Base-by-base conservation (phyloP, 1,140 invertebrate genomes). In the Diorhabda elongata region DNA sequence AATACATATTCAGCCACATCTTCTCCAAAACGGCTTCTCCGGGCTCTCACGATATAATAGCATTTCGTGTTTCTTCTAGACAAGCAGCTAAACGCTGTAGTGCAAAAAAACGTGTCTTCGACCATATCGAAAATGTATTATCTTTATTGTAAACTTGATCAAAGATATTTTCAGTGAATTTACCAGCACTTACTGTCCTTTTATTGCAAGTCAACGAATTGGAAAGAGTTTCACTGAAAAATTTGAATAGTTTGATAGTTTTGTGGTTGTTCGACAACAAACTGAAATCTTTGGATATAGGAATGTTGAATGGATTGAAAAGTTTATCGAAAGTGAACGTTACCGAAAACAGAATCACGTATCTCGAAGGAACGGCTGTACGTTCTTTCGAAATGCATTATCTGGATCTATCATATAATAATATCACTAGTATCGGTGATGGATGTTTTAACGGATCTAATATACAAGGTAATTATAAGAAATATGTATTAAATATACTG, bases 121-220 rank as follows among this genome's bases (percentile, higher is more conserved):
- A 45, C 7, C 9, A 47, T 45, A 7, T 56, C 52, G 6, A n/a
- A 7, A 7, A 56, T 56, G 52, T 26, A 26, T 26, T 26, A 56
- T 56, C n/a, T 6, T 56, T 6, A 56, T 56, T 56, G 6, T 7
- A 56, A 6, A 6, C 6, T 59, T 41, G 57, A 6, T 26, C 47
- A 42, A n/a, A 45, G 26, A 8, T n/a, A 5, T 61, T 68, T 64
- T 62, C 56, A 63, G 67, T 52, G 64, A 68, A 57, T 58, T 61
- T 68, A 4, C 11, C 67, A 5, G 5, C 45, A 11, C 44, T 68
- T 8, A n/a, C 41, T 5, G 44, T 44, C 8, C 47, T 68, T 11
- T 58, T 57, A n/a, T 58, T 68, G 8, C 60, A 68, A 58, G 47
- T 62, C n/a, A 68, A 68, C 42, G 43, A 68, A 43, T n/a, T 68